These are phyloP conservation scores for Osmerus eperlanus DNA, from an alignment of 2,113 vertebrate genomes.

Conservation along the genomic window DNA sequence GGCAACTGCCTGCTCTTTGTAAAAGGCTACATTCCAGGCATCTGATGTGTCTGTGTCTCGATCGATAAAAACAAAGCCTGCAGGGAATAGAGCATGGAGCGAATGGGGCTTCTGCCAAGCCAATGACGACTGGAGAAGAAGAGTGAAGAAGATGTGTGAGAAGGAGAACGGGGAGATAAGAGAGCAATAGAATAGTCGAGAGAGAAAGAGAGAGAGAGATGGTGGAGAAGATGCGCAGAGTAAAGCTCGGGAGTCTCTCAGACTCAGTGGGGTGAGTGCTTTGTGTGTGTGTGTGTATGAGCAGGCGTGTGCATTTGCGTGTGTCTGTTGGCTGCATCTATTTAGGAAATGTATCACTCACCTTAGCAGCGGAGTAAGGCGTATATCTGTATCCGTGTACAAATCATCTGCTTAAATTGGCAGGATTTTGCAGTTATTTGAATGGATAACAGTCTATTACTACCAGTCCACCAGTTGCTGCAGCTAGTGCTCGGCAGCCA, in stretches of 20 bases:
- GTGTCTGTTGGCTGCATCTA: slow-evolving; percentile 39
- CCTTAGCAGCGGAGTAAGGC: slow-evolving; percentile 49
- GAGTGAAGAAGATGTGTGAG: slow-evolving; percentile 47
- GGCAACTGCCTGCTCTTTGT: slow-evolving; percentile 70
- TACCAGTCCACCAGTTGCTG: slow-evolving; percentile 2
- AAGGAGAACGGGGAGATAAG: slow-evolving; percentile 5
- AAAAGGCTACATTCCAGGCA: slow-evolving; percentile 68
- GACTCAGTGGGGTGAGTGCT: slow-evolving; percentile 46
- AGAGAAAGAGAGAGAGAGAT: not conserved
- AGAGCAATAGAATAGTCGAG: not conserved
- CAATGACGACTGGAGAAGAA: slow-evolving; percentile 32
- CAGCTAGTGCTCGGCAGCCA: not conserved
- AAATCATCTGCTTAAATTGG: slow-evolving; percentile 46
- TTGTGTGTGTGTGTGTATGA: slow-evolving; percentile 20
- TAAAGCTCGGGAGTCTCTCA: slow-evolving; percentile 34
- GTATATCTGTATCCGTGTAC: slow-evolving; percentile 36
- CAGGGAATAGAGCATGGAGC: slow-evolving; percentile 51
- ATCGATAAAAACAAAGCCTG: slow-evolving; percentile 63
- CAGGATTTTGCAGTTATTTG: slow-evolving; percentile 26
- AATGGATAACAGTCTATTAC: slow-evolving; percentile 34
- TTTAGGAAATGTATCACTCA: slow-evolving; percentile 52
- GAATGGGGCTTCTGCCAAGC: slow-evolving; percentile 50
- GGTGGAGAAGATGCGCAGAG: slow-evolving; percentile 35
- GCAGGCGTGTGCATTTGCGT: slow-evolving; percentile 8
- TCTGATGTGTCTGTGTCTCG: slow-evolving; percentile 65